Conservation (phyloP, 2,113 vertebrate genomes). For the Stegastes partitus region DNA sequence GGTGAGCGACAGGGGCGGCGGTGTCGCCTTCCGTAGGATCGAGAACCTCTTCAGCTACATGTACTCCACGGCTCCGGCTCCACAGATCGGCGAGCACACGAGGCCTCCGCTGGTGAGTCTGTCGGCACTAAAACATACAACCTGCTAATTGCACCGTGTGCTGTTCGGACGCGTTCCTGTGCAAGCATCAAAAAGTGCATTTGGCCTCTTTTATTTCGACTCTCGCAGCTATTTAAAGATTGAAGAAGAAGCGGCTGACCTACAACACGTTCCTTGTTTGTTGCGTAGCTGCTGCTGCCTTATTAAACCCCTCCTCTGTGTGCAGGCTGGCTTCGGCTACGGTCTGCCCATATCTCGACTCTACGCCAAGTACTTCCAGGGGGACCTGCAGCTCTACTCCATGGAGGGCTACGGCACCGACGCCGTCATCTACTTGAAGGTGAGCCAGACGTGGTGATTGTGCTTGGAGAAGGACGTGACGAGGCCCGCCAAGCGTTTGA, state of each 20-base stretch:
- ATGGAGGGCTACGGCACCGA: conserved; percentile 96
- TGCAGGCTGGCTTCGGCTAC: conserved; percentile 94
- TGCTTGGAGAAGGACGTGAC: conserved; percentile 3
- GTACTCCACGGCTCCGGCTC: conserved; percentile 94
- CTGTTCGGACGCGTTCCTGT: not conserved
- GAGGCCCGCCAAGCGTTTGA: not conserved
- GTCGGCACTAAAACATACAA: not conserved
- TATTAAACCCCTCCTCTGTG: conserved; percentile 14
- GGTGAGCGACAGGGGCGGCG: conserved; percentile 94
- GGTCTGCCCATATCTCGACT: conserved; percentile 95
- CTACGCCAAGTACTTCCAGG: conserved; percentile 97
- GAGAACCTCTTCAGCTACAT: conserved; percentile 97
- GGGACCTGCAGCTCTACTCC: conserved; percentile 95
- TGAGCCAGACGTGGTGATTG: conserved; percentile 64
- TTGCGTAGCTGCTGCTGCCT: not conserved
- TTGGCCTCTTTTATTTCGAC: not conserved
- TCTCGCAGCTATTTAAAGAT: conserved; percentile 9
- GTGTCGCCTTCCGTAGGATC: conserved; percentile 91
- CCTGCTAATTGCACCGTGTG: conserved; percentile 2
- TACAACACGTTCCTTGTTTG: not conserved
- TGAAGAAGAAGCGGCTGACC: conserved; percentile 14
- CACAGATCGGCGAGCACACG: conserved; percentile 84
- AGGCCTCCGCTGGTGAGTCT: conserved; percentile 87
- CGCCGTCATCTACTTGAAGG: conserved; percentile 94
- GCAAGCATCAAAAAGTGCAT: not conserved